Evolutionary conservation across 1,140 invertebrate species (phyloP), one percentile per base, ranked within the genome.

Genomic region (Pachypsylla venusta): DNA sequence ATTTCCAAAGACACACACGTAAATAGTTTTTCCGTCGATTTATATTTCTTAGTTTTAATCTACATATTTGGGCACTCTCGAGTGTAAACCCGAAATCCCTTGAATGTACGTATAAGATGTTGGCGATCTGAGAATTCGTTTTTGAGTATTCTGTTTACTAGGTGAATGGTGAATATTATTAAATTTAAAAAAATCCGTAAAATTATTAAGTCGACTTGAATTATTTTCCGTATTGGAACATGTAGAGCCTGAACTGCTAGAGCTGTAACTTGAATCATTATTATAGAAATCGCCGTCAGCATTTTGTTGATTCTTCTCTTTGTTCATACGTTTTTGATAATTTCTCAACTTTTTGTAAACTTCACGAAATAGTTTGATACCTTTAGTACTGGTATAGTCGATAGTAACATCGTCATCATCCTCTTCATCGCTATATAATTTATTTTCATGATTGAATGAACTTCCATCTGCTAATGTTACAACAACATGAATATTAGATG

Each of bases 81-180:
- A 87, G 1, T 85, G 84, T 16, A 88, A 70, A 1, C 86, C 86
- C 1, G 84, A 87, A 53, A 86, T 74, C 39, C 86, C 86, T 60
- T 79, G 78, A 1, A 87, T 79, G 67, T 88, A 88, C 1, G 81
- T 85, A 68, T 88, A 87, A 0, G 82, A 79, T 0, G 85, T 79
- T 0, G 85, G 85, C 22, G 82, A 77, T 22, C 86, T 72, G 1
- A 87, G 72, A 30, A 87, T 87, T 40, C 79, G 75, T 64, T 82
- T 82, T 0, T 79, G 81, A 54, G 79, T 80, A 64, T 84, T 81
- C 68, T 81, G 80, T 25, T 22, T 57, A 4, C 55, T 62, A 35
- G 30, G 30, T 7, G 7, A 10, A 35, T n/a, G 7, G 30, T n/a
- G 7, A n/a, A n/a, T 35, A 35, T 35, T 35, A 35, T 10, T 35